These are phyloP conservation scores for Umimayanthus kanabou DNA, from an alignment of 92 coral and sea anemone species.

Conservation along the genomic window DNA sequence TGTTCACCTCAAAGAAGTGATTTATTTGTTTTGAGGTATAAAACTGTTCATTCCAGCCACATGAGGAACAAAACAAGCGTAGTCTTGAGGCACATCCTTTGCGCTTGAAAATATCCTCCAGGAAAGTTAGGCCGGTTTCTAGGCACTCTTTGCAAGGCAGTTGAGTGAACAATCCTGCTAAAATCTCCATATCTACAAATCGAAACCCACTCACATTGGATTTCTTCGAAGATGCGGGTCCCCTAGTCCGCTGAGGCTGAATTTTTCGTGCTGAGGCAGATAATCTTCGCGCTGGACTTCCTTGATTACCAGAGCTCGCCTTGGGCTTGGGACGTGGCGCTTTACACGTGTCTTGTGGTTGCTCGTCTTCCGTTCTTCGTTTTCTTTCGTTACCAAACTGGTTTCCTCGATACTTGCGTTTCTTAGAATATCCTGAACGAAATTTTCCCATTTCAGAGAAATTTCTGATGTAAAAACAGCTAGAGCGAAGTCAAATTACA, in stretches of 20 bases:
- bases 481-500: background rate
- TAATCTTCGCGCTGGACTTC: no score
- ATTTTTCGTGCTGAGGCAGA: no score
- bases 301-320: no score
- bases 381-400: slow-evolving; percentile 24
- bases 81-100: slow-evolving; percentile 50
- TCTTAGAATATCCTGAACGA: slow-evolving; percentile 37
- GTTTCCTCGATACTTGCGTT: slow-evolving; percentile 42
- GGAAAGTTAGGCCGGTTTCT: background rate
- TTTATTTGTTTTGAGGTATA: no score
- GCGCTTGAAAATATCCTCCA: slow-evolving; percentile 31
- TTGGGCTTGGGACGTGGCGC: no score
- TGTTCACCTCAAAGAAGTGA: no score
- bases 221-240: no score
- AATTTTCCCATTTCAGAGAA: slow-evolving; percentile 28
- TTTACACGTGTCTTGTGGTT: background rate
- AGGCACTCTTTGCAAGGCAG: slow-evolving; percentile 25
- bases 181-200: slow-evolving; percentile 39
- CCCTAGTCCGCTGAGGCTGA: no score
- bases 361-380: background rate
- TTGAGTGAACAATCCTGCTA: slow-evolving; percentile 16
- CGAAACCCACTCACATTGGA: no score
- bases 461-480: background rate
- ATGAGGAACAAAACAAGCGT: no score
- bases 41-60: no score